Evolutionary conservation across 2,888 invertebrate species (phyloP).

Genomic region (Mythimna loreyi): DNA sequence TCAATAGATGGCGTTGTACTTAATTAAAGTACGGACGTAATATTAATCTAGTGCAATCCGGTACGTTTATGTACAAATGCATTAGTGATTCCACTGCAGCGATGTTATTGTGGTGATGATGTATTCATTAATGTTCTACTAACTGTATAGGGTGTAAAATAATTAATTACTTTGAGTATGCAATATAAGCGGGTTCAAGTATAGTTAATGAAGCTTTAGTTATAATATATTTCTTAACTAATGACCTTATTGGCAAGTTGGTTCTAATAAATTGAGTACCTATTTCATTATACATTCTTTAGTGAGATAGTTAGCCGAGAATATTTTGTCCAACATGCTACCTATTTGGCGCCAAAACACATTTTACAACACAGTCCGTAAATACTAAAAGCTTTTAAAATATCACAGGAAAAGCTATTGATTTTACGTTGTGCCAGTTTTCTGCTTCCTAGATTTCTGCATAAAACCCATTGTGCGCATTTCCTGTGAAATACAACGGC

Average conservation of each 20-base stretch:
- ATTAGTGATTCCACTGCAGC: slow-evolving; percentile 62
- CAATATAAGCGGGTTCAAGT: slow-evolving; percentile 10
- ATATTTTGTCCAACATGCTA: not conserved
- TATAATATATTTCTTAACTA: slow-evolving; percentile 8
- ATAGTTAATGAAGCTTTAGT: slow-evolving; percentile 13
- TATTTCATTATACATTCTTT: not conserved
- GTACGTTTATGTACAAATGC: slow-evolving; percentile 54
- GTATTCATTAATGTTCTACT: slow-evolving; percentile 61
- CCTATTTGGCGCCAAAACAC: slow-evolving; percentile 13
- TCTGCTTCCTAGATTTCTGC: slow-evolving; percentile 53
- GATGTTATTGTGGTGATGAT: slow-evolving; percentile 58
- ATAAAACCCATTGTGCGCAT: slow-evolving; percentile 46
- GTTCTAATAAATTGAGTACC: not conserved
- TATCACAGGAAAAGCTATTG: slow-evolving; percentile 44
- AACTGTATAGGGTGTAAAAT: slow-evolving; percentile 54
- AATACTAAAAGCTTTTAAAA: slow-evolving; percentile 29
- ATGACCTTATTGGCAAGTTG: not conserved
- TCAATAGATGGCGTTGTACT: slow-evolving; percentile 75
- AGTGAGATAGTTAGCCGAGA: not conserved
- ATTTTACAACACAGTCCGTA: not conserved
- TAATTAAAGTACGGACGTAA: slow-evolving; percentile 29
- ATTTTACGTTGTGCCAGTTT: slow-evolving; percentile 45
- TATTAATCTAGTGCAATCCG: slow-evolving; percentile 49
- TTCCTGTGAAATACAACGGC: slow-evolving; percentile 53
- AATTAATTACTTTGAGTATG: slow-evolving; percentile 45